Evolutionary conservation across 2,113 vertebrate genomes (phyloP).

Genomic region (Uria lomvia): DNA sequence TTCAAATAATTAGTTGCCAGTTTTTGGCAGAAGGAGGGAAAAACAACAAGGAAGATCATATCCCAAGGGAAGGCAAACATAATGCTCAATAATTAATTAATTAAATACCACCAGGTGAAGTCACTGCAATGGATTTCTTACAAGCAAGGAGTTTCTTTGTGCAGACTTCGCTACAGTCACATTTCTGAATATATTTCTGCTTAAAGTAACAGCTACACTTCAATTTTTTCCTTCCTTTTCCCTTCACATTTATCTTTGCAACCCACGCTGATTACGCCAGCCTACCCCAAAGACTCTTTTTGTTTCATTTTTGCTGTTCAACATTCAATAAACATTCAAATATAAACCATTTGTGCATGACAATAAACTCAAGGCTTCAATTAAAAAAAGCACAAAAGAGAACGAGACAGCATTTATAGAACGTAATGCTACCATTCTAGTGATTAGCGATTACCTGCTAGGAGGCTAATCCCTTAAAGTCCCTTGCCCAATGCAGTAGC

Average conservation of each 20-base stretch:
- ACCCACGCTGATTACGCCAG: not conserved
- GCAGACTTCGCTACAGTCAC: not conserved
- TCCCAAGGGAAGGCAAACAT: not conserved
- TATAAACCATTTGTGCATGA: not conserved
- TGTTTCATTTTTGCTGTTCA: not conserved
- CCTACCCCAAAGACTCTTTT: not conserved
- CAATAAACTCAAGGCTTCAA: not conserved
- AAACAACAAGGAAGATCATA: not conserved
- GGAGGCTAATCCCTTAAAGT: not conserved
- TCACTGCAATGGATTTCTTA: not conserved
- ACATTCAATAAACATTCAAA: not conserved
- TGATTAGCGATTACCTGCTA: not conserved
- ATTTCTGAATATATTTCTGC: not conserved
- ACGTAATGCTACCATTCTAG: not conserved
- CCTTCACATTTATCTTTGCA: not conserved
- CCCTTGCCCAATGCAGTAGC: not conserved
- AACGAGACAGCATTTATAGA: not conserved
- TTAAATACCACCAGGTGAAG: slow-evolving; percentile 6
- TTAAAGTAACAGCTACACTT: not conserved
- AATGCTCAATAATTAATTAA: slow-evolving; percentile 12
- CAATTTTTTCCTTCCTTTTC: not conserved
- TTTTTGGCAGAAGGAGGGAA: not conserved
- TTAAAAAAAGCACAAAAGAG: not conserved
- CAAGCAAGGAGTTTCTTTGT: not conserved
- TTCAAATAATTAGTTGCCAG: not conserved